Evolutionary conservation across 2,113 vertebrate species (phyloP), one percentile per base, ranked within the genome.

Genomic region (Alosa alosa): DNA sequence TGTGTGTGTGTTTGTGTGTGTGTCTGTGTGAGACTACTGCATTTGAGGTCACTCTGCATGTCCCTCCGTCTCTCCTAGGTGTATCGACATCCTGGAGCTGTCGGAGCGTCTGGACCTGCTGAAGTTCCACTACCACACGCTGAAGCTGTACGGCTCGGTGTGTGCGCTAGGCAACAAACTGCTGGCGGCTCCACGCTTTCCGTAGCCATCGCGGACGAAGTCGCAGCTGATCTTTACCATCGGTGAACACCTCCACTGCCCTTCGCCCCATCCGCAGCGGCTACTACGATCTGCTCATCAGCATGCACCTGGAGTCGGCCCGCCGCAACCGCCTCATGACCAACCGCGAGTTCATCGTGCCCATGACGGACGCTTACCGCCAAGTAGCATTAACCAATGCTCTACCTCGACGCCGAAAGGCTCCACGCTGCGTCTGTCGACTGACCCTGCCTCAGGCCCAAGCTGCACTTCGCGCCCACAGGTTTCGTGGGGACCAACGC

Each of bases 121-220:
- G 89, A 97, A 94, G 25, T 98, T 99, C 91, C 97, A 98, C 91
- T 96, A 96, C 1, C 97, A 99, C 89, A 97, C 97, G 0, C 94
- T 99, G 44, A 94, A 96, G 84, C 94, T 99, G 0, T 99, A 99
- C 82, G 96, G 97, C 50, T 96, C 97, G 0, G 97, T 98, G 31
- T 99, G 97, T 0, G 97, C 98, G 0, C 85, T 99, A 91, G 98
- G 98, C 22, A 99, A 99, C 95, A n/a, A n/a, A n/a, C n/a, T n/a
- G n/a, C n/a, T n/a, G n/a, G n/a, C n/a, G n/a, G n/a, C n/a, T n/a
- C n/a, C n/a, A n/a, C n/a, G n/a, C n/a, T n/a, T n/a, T n/a, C n/a
- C n/a, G n/a, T n/a, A n/a, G n/a, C n/a, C n/a, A n/a, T n/a, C n/a
- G n/a, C n/a, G n/a, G n/a, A n/a, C n/a, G n/a, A n/a, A n/a, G 90